Percentiles rank a stretch among this genome's conserved stretches.
phyloP scores from a whole-genome alignment of 2,797 vertebrate genomes.

The Thalassophryne amazonica region DNA sequence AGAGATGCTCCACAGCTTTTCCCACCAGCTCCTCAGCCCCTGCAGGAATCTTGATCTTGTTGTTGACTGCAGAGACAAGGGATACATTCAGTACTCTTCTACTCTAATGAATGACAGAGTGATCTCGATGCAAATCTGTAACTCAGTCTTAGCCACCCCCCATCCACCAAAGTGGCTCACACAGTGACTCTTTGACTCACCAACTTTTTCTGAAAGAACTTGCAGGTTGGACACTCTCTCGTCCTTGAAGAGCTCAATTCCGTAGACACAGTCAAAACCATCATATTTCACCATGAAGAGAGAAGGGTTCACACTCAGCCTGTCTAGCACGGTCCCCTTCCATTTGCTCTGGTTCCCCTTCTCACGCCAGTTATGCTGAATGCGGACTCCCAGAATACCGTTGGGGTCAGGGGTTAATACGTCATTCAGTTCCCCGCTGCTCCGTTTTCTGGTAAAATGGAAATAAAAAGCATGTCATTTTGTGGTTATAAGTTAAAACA shows the following conservation, averaged over 20 bases:
- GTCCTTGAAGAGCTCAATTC: slow-evolving; percentile 84
- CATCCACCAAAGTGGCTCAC: too few relatives aligned
- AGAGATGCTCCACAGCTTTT: slow-evolving; percentile 84
- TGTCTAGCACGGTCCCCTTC: slow-evolving; percentile 83
- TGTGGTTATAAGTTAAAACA: not conserved
- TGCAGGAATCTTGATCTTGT: slow-evolving; percentile 80
- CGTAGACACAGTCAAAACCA: slow-evolving; percentile 84
- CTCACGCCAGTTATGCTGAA: slow-evolving; percentile 85
- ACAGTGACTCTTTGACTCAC: too few relatives aligned
- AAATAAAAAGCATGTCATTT: not conserved
- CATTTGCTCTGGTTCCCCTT: slow-evolving; percentile 83
- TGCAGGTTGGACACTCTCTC: slow-evolving; percentile 82
- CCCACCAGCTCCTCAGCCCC: slow-evolving; percentile 82
- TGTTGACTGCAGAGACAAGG: slow-evolving; percentile 75
- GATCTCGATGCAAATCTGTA: too few relatives aligned
- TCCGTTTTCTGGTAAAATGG: slow-evolving; percentile 75
- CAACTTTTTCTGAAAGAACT: slow-evolving; percentile 79
- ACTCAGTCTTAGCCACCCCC: too few relatives aligned
- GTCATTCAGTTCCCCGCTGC: slow-evolving; percentile 82
- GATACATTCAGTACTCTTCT: too few relatives aligned
- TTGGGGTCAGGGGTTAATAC: slow-evolving; percentile 75
- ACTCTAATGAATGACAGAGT: too few relatives aligned
- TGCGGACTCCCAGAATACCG: slow-evolving; percentile 78
- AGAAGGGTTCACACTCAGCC: slow-evolving; percentile 79
- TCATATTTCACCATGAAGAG: slow-evolving; percentile 87